These are phyloP conservation scores for Drosophila ezoana DNA, from an alignment of 2,888 invertebrate species.

Conservation along the genomic window DNA sequence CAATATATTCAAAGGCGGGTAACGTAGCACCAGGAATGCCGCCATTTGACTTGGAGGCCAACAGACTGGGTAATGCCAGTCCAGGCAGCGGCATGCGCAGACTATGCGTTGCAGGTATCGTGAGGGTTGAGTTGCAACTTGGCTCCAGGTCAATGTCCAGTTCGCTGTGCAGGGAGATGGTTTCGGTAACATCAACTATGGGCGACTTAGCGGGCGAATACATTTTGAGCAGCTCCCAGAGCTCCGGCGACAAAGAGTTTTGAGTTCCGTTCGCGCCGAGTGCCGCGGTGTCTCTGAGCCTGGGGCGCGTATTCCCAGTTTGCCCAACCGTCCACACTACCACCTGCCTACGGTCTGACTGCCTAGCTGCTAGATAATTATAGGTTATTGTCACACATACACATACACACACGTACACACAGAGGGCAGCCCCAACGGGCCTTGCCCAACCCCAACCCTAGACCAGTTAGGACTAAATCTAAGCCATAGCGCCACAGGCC, in stretches of 20 bases:
- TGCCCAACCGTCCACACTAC: slow-evolving; percentile 14
- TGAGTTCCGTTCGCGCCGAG: slow-evolving; percentile 63
- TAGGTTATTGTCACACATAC: slow-evolving; percentile 58
- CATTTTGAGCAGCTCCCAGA: slow-evolving; percentile 32
- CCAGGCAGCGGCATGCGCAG: slow-evolving; percentile 58
- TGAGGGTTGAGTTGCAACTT: slow-evolving; percentile 28
- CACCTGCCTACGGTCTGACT: slow-evolving; percentile 17
- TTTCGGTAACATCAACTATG: slow-evolving; percentile 81
- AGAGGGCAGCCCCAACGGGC: slow-evolving; percentile 6
- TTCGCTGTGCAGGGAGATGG: slow-evolving; percentile 58
- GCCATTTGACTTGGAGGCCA: slow-evolving; percentile 48
- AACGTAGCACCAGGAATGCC: slow-evolving; percentile 42
- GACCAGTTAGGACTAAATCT: slow-evolving; percentile 35
- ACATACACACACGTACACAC: background rate
- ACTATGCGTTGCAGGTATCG: slow-evolving; percentile 37
- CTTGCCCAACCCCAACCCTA: slow-evolving; percentile 2
- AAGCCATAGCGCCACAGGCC: slow-evolving; percentile 58
- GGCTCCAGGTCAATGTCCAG: slow-evolving; percentile 53
- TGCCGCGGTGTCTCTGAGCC: slow-evolving; percentile 52
- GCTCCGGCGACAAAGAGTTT: background rate
- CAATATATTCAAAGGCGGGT: slow-evolving; percentile 81
- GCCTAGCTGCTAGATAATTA: slow-evolving; percentile 57
- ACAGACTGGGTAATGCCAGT: slow-evolving; percentile 54
- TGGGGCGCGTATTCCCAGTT: slow-evolving; percentile 16
- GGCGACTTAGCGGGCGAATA: slow-evolving; percentile 74